A percentile compares a stretch with the other conserved stretches of the same genome.
Conservation (phyloP, 2,888 invertebrate genomes). For the Heteromurus nitidus region DNA sequence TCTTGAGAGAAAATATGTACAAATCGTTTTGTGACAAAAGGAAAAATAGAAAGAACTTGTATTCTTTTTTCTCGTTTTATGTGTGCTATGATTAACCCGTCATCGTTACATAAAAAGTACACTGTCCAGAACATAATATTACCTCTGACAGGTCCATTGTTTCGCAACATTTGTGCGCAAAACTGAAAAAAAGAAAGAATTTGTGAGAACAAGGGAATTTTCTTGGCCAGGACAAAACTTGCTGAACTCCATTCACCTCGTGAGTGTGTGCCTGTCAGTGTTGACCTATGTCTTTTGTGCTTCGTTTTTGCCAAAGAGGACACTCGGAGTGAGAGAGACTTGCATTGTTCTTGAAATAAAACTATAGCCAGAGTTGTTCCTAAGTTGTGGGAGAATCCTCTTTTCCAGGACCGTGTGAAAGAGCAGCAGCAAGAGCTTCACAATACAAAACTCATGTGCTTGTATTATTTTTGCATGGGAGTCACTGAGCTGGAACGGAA, state of each 20-base stretch:
- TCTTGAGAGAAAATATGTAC: neutral
- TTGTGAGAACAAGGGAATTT: neutral
- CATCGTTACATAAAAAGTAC: neutral
- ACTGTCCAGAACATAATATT: neutral
- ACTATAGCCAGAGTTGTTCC: neutral
- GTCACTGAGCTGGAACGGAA: neutral
- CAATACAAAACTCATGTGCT: neutral
- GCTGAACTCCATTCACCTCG: slow-evolving; percentile 10
- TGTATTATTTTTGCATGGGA: neutral
- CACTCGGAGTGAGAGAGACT: too few relatives aligned
- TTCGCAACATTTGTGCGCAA: neutral
- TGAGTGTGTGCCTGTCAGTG: too few relatives aligned
- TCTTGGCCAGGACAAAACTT: neutral
- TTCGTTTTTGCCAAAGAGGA: too few relatives aligned
- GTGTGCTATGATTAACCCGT: neutral
- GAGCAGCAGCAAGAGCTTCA: neutral
- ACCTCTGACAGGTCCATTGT: slow-evolving; percentile 3
- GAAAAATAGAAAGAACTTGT: too few relatives aligned
- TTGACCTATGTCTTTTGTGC: too few relatives aligned
- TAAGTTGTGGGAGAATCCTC: neutral
- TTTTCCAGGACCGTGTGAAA: slow-evolving; percentile 11
- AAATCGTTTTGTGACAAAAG: neutral
- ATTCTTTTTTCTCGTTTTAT: too few relatives aligned
- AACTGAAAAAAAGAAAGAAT: neutral
- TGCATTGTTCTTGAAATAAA: too few relatives aligned